Evolutionary conservation across 1,140 invertebrate species (phyloP), one percentile per base, ranked within the genome.

Genomic region (Drosophila repletoides): DNA sequence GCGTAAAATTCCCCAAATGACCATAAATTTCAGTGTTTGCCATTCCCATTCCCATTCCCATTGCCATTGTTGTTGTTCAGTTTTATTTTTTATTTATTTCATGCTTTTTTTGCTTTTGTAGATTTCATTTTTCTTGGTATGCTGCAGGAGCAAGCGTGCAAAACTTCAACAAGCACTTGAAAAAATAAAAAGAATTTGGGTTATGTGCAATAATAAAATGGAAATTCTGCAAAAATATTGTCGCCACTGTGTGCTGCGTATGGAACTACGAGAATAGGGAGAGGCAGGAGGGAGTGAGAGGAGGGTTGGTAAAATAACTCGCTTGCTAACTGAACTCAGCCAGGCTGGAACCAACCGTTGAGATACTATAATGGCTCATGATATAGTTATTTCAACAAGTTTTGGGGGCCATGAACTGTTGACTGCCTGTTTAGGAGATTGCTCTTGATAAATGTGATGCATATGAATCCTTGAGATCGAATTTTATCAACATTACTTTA

Each of bases 1-100:
- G 76, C 81, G 80, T 87, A 86, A 86, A 86, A 86, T 86, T 86
- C 80, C 80, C 80, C 76, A 86, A 86, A 86, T 86, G 76, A 80
- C 80, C 81, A 87, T 86, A 86, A 86, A 86, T 86, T 86, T 86
- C 53, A 73, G 69, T 84, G 79, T 76, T 77, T 83, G 65, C 51
- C n/a, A n/a, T n/a, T n/a, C n/a, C n/a, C n/a, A n/a, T n/a, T n/a
- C n/a, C n/a, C n/a, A n/a, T n/a, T n/a, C n/a, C 69, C 49, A 43
- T 61, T 38, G 53, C 67, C 59, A 63, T 63, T 71, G 73, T 64
- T 73, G 58, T 67, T 56, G 38, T 21, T 24, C 22, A 6, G 7
- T 26, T 53, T 38, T 53, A 34, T 53, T 72, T 63, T 74, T 74
- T 34, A 21, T 55, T 14, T 33, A 31, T 10, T 46, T 33, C 24